Conservation (phyloP, 1,140 invertebrate genomes). For the Drosophila orosa region DNA sequence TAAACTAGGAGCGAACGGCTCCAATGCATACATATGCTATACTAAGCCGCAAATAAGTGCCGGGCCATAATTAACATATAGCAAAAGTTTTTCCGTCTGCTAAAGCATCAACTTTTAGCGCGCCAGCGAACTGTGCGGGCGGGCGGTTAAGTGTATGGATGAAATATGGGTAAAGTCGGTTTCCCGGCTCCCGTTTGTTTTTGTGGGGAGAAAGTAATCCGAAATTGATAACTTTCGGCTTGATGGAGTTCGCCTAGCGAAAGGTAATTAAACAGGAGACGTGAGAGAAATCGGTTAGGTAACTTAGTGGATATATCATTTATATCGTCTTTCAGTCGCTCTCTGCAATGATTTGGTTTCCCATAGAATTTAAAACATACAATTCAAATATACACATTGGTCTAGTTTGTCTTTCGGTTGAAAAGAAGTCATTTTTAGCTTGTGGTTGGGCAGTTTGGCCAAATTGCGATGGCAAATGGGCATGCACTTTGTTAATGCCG, state of each 20-base stretch:
- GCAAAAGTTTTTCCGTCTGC: constrained; percentile 68
- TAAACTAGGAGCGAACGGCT: constrained; percentile 50
- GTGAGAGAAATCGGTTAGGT: constrained; percentile 19
- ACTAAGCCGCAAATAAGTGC: constrained; percentile 82
- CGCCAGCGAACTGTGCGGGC: background rate
- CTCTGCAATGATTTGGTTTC: background rate
- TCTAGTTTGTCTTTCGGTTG: background rate
- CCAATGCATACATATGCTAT: constrained; percentile 65
- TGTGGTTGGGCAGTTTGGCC: background rate
- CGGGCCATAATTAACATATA: constrained; percentile 81
- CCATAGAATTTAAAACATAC: background rate
- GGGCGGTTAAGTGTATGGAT: constrained; percentile 36
- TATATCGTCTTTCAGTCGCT: background rate
- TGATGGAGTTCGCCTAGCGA: constrained; percentile 39
- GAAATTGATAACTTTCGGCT: constrained; percentile 49
- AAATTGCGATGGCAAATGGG: constrained; percentile 41
- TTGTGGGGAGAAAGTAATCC: constrained; percentile 34
- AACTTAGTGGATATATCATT: constrained; percentile 1
- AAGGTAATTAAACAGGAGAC: constrained; percentile 45
- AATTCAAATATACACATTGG: background rate
- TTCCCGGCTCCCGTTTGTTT: constrained; percentile 21
- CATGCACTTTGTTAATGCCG: constrained; percentile 57
- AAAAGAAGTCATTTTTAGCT: constrained; percentile 1
- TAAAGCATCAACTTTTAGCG: constrained; percentile 48
- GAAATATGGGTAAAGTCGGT: constrained; percentile 50